Conservation (phyloP, 2,888 invertebrate species). For the Habrosyne pyritoides region DNA sequence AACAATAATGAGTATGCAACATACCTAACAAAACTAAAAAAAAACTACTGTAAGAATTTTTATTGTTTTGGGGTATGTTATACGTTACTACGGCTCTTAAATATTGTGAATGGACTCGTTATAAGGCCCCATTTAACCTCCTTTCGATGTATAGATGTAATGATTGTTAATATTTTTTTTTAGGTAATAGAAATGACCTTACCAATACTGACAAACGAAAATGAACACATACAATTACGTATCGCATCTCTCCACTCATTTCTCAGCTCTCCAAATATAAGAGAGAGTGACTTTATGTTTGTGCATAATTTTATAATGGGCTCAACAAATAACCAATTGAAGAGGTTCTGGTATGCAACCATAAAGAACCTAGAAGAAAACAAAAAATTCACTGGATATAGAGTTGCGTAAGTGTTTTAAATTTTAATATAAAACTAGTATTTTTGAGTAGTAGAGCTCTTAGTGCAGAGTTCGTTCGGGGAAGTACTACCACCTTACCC, state of each 20-base stretch:
- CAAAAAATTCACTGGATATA: slow-evolving; percentile 86
- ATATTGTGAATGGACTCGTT: too few species aligned
- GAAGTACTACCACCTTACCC: too few species aligned
- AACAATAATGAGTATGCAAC: too few species aligned
- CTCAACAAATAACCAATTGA: slow-evolving; percentile 85
- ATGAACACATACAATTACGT: slow-evolving; percentile 86
- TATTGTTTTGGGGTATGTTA: too few species aligned
- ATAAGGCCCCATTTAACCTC: too few species aligned
- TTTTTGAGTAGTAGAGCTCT: too few species aligned
- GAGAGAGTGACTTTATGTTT: slow-evolving; percentile 86
- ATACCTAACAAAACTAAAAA: too few species aligned
- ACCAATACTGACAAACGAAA: slow-evolving; percentile 87
- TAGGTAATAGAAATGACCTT: slow-evolving; percentile 81
- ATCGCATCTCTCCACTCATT: slow-evolving; percentile 86
- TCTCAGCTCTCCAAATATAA: slow-evolving; percentile 84
- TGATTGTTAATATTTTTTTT: slow-evolving; percentile 8
- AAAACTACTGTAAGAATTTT: too few species aligned
- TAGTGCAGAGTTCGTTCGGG: too few species aligned
- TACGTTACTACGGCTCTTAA: too few species aligned
- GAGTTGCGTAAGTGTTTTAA: slow-evolving; percentile 84
- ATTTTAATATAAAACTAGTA: background rate
- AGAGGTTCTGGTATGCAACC: slow-evolving; percentile 88
- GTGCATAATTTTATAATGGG: slow-evolving; percentile 87
- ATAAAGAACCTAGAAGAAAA: slow-evolving; percentile 87
- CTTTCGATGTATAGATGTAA: too few species aligned